Evolutionary conservation across 2,888 invertebrate species (phyloP).

Genomic region (Temnothorax ravouxi): DNA sequence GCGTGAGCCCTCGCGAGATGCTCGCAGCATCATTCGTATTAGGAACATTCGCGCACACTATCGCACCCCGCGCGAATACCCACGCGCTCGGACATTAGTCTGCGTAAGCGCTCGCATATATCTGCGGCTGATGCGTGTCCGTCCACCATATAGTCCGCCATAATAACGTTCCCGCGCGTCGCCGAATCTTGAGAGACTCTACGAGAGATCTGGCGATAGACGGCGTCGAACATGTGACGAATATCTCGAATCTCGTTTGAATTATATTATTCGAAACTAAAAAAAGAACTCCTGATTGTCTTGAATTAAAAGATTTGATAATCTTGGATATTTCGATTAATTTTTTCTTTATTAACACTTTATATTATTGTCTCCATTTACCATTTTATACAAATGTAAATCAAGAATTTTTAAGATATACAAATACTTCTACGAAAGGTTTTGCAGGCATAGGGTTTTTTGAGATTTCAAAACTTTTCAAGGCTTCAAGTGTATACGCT

Average conservation of each 20-base stretch:
- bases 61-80: conserved; percentile 29
- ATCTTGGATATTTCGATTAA: background rate
- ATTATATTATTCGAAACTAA: background rate
- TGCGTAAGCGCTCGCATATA: conserved; percentile 56
- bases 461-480: background rate
- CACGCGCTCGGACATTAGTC: conserved; percentile 37
- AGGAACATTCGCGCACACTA: conserved; percentile 62
- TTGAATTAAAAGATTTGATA: background rate
- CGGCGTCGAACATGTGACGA: background rate
- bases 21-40: conserved; percentile 76
- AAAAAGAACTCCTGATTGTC: background rate
- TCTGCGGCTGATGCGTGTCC: conserved; percentile 54
- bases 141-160: conserved; percentile 21
- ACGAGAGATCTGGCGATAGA: background rate
- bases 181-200: background rate
- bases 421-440: background rate
- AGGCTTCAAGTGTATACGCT: background rate
- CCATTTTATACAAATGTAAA: background rate
- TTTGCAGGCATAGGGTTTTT: background rate
- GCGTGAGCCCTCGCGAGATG: conserved; percentile 77
- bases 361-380: background rate
- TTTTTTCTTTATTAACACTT: background rate
- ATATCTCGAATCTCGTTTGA: background rate
- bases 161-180: background rate
- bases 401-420: background rate